These are phyloP conservation scores for Micoletzkya japonica DNA, from an alignment of 2,888 invertebrate species.

Conservation along the genomic window DNA sequence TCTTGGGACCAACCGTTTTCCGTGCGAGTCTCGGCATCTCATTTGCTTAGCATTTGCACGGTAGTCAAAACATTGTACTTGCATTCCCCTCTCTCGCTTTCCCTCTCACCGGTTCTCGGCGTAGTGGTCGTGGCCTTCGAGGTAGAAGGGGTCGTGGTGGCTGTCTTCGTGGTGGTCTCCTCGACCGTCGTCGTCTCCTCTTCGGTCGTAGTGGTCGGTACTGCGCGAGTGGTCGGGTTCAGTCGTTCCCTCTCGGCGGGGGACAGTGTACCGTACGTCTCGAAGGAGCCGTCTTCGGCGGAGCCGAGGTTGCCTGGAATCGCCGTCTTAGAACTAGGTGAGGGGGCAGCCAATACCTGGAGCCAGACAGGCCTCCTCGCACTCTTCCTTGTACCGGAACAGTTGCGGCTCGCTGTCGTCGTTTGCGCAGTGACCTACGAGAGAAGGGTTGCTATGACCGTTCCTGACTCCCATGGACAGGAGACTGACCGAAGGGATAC, in stretches of 20 bases:
- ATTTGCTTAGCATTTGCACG: too few species aligned
- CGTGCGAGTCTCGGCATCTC: too few species aligned
- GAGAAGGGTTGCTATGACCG: not conserved
- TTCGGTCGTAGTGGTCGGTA: too few species aligned
- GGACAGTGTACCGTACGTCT: constrained; percentile 38
- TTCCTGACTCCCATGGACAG: not conserved
- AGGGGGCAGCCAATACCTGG: not conserved
- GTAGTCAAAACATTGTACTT: too few species aligned
- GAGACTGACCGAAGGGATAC: constrained; percentile 59
- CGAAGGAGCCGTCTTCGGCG: constrained; percentile 25
- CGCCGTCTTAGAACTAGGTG: not conserved
- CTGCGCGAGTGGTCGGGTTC: constrained; percentile 11
- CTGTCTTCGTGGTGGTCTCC: too few species aligned
- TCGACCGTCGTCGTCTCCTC: too few species aligned
- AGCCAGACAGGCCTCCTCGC: constrained; percentile 59
- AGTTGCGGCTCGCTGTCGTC: constrained; percentile 60
- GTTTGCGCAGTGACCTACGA: constrained; percentile 61
- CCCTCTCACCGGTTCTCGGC: too few species aligned
- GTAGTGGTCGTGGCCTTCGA: too few species aligned
- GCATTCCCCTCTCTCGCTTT: too few species aligned
- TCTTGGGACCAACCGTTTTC: too few species aligned
- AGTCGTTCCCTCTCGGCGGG: constrained; percentile 29
- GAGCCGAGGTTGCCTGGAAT: constrained; percentile 28
- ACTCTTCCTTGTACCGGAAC: constrained; percentile 64
- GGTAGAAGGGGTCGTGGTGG: too few species aligned